Percentiles rank a stretch among this genome's conserved stretches.
phyloP scores from a whole-genome alignment of 2,888 invertebrate genomes.

The Altica lythri region DNA sequence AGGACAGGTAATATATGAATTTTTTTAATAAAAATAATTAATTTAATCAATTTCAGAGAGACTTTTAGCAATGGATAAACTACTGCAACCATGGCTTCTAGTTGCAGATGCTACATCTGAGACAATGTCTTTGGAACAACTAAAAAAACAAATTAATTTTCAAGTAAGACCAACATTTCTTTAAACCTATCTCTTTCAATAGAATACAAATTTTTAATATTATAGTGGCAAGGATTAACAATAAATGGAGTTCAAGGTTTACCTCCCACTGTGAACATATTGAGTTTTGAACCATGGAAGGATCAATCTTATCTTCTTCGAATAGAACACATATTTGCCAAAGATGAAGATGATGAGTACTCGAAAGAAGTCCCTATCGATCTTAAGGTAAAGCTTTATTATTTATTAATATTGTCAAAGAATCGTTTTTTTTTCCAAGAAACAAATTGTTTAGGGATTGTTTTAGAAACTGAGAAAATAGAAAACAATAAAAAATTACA shows the following conservation, averaged over 20 bases:
- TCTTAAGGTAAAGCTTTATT: slow-evolving; percentile 18
- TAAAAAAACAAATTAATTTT: slow-evolving; percentile 14
- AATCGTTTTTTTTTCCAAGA: not conserved
- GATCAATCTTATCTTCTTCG: slow-evolving; percentile 58
- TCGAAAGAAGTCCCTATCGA: slow-evolving; percentile 59
- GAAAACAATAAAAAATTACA: not conserved
- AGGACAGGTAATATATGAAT: not conserved
- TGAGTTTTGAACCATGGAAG: slow-evolving; percentile 68
- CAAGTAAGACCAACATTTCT: too few relatives aligned
- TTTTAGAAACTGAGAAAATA: not conserved
- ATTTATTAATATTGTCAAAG: not conserved
- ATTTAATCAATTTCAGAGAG: slow-evolving; percentile 53
- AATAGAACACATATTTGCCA: slow-evolving; percentile 65
- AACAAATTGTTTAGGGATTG: not conserved
- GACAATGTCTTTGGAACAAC: slow-evolving; percentile 10
- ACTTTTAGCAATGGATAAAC: slow-evolving; percentile 59
- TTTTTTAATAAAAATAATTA: too few relatives aligned
- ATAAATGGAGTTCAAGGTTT: slow-evolving; percentile 44
- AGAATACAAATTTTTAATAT: too few relatives aligned
- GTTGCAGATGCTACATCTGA: slow-evolving; percentile 27
- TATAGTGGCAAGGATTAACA: not conserved
- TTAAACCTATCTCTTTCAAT: too few relatives aligned
- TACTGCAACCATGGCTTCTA: slow-evolving; percentile 62
- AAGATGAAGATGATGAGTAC: slow-evolving; percentile 54
- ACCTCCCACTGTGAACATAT: slow-evolving; percentile 62